Conservation (phyloP, 1,140 invertebrate species). For the Pogonomyrmex californicus region DNA sequence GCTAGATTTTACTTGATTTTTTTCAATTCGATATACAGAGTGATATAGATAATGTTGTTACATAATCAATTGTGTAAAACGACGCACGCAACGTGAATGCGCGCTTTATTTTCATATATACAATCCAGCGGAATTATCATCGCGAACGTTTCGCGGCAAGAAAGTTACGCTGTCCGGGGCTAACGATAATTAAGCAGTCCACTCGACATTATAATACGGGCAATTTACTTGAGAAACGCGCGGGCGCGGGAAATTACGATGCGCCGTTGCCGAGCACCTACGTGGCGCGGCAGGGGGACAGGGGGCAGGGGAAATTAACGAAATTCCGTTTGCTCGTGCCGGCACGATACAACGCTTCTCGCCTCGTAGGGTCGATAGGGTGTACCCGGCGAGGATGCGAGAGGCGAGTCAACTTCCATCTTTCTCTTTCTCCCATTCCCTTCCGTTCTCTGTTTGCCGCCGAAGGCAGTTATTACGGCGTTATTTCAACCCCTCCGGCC, state of each 20-base stretch:
- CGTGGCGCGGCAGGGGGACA: background rate
- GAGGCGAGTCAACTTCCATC: constrained; percentile 52
- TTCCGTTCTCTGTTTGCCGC: constrained; percentile 65
- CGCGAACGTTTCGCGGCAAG: constrained; percentile 39
- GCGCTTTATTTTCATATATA: background rate
- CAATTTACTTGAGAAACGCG: constrained; percentile 74
- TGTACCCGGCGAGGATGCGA: background rate
- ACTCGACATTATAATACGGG: constrained; percentile 67
- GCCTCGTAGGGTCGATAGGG: constrained; percentile 55
- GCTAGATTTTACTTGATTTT: background rate
- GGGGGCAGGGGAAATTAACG: constrained; percentile 67
- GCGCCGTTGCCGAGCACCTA: constrained; percentile 9
- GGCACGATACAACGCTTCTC: constrained; percentile 55
- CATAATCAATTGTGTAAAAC: background rate
- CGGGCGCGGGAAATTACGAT: constrained; percentile 67
- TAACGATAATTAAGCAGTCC: constrained; percentile 72
- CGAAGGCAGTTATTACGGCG: constrained; percentile 75
- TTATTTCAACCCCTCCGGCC: constrained; percentile 71
- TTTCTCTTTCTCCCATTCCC: background rate
- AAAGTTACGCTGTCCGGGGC: constrained; percentile 25
- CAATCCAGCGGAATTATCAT: constrained; percentile 31
- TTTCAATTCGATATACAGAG: background rate
- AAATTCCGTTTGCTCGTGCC: constrained; percentile 73
- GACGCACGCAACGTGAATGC: background rate
- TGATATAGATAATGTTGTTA: constrained; percentile 1